Base-by-base conservation (phyloP, 2,113 vertebrate genomes). In the Callorhinus ursinus region DNA sequence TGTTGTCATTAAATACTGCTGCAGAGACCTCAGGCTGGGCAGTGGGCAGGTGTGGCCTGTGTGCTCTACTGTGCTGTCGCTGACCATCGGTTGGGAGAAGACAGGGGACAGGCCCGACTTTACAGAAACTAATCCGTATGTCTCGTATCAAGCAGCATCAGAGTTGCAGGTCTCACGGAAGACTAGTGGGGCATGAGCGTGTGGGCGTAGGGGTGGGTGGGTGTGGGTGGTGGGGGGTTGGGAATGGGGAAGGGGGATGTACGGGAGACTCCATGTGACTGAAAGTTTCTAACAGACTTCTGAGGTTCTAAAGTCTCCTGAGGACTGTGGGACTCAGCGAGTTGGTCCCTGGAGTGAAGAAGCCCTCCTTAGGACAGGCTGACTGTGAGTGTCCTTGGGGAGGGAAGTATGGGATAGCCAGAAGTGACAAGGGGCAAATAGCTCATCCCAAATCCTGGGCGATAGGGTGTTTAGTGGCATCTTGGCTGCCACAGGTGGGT, bases 1-100 rank as follows among this genome's bases (percentile, higher is more conserved):
- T 96, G 65, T 51, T 69, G 42, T 53, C 33, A 22, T 49, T 93
- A 53, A 72, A 22, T 42, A 15, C 33, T 67, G 33, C 10, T 3
- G 5, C 12, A 46, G 65, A 76, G 83, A 69, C 11, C 36, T 19
- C n/a, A 28, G 67, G 26, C 55, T 92, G 49, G 53, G n/a, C 51
- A 5, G 3, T 65, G 77, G 51, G 49, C 6, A 0, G 1, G 31
- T 61, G 0, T n/a, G 69, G 67, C 42, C 63, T 3, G 0, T 51
- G 28, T 80, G 53, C 7, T 61, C 28, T 61, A 5, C 49, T 13
- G 21, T 42, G 51, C 33, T 51, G 19, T 46, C 16, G 1, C 15
- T 39, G 57, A 74, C 33, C 57, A 33, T 28, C 0, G 1, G 7
- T 12, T n/a, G 61, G 76, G 31, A 81, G 74, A 42, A 55, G 82